A percentile compares a stretch with the other conserved stretches of the same genome.
phyloP scores from a whole-genome alignment of 2,797 vertebrate genomes.

The Babyrousa celebensis region DNA sequence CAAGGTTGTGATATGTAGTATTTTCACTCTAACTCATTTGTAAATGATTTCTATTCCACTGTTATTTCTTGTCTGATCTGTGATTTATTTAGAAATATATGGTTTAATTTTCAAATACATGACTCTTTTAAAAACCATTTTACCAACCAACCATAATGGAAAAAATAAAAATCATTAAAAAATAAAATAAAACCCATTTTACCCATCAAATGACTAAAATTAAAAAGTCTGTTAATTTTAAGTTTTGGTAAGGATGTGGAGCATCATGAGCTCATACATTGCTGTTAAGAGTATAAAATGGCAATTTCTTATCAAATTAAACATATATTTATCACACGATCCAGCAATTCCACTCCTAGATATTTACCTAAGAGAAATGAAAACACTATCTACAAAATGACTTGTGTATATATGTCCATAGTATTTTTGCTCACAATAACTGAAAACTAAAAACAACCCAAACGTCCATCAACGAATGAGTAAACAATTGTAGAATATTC shows the following conservation, averaged over 20 bases:
- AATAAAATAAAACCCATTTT: not conserved
- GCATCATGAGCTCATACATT: not conserved
- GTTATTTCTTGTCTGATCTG: not conserved
- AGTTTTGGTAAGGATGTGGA: not conserved
- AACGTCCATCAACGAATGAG: not conserved
- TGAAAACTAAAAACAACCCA: not conserved
- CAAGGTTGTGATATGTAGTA: not conserved
- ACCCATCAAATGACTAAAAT: not conserved
- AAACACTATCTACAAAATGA: not conserved
- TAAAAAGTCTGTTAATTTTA: not conserved
- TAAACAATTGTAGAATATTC: not conserved
- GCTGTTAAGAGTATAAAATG: not conserved
- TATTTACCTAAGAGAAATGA: not conserved
- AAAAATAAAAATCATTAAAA: too few species aligned
- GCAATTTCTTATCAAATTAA: not conserved
- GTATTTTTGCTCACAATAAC: not conserved
- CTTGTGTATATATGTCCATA: not conserved
- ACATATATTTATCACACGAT: not conserved
- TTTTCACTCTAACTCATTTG: not conserved
- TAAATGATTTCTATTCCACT: not conserved
- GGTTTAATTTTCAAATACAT: not conserved
- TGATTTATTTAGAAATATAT: not conserved
- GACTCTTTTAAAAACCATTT: not conserved
- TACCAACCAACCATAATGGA: not conserved
- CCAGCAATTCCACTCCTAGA: not conserved